phyloP scores from a whole-genome alignment of 2,797 vertebrate genomes.

The Tapera naevia region DNA sequence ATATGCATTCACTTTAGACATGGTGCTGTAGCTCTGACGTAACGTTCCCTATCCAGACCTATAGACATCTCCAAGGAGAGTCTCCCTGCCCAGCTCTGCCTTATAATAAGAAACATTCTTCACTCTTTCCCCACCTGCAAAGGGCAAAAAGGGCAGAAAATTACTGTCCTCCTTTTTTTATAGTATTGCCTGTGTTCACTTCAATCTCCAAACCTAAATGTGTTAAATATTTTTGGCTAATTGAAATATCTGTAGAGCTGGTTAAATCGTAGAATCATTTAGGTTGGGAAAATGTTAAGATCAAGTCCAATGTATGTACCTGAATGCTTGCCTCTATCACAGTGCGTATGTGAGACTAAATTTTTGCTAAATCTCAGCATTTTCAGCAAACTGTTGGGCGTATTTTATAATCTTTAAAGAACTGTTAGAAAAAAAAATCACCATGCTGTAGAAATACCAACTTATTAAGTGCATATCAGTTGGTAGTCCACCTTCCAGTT shows the following conservation, averaged over 20 bases:
- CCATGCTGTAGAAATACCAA: not conserved
- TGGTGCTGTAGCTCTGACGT: too few species aligned
- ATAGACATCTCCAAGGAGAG: not conserved
- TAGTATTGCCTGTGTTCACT: not conserved
- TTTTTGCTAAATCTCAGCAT: not conserved
- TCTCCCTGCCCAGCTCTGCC: not conserved
- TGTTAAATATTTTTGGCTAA: not conserved
- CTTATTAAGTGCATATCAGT: not conserved
- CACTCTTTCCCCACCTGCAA: not conserved
- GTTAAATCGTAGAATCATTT: not conserved
- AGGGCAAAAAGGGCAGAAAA: not conserved
- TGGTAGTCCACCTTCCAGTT: not conserved
- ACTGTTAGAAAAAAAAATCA: not conserved
- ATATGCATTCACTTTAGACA: not conserved
- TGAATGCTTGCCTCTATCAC: not conserved
- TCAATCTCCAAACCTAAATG: not conserved
- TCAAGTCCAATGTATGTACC: not conserved
- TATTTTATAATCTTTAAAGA: not conserved
- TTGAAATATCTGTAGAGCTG: not conserved
- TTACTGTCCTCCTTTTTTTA: not conserved
- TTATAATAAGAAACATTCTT: not conserved
- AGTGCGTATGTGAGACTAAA: not conserved
- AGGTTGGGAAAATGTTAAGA: too few species aligned
- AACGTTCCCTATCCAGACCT: not conserved
- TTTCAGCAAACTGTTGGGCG: not conserved